Evolutionary conservation across 2,113 vertebrate species (phyloP).

Genomic region (Probosciger aterrimus): DNA sequence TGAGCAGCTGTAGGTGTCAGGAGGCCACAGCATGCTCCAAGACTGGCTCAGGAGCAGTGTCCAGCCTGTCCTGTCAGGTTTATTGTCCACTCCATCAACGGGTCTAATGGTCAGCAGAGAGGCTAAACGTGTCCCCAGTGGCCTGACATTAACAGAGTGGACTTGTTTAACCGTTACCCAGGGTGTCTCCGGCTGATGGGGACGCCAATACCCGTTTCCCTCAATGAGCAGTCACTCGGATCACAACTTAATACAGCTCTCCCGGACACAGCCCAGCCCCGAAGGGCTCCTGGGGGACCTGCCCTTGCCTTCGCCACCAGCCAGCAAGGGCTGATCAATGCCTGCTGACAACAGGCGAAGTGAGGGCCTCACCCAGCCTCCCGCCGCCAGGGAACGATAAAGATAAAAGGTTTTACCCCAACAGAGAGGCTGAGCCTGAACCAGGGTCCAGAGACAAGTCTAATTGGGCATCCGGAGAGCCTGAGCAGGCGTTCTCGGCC

Average conservation of each 20-base stretch:
- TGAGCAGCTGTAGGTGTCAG: not conserved
- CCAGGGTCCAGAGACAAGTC: not conserved
- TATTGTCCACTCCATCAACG: constrained; percentile 80
- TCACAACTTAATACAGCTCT: constrained; percentile 75
- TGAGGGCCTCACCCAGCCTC: constrained; percentile 54
- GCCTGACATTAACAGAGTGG: constrained; percentile 76
- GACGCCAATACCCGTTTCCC: constrained; percentile 79
- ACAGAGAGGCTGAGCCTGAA: not conserved
- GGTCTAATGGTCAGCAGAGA: constrained; percentile 78
- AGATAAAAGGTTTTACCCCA: constrained; percentile 70
- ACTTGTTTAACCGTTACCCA: constrained; percentile 78
- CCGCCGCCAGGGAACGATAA: constrained; percentile 37
- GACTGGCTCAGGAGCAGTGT: not conserved
- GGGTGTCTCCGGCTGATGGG: constrained; percentile 75
- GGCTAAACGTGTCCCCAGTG: constrained; percentile 73
- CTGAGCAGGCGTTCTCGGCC: not conserved
- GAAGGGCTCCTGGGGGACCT: constrained; percentile 71
- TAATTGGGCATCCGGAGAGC: not conserved
- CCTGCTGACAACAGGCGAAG: constrained; percentile 69
- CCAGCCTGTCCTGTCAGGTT: constrained; percentile 69
- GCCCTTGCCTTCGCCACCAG: constrained; percentile 72
- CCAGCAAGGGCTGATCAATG: constrained; percentile 71
- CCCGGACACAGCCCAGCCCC: constrained; percentile 67
- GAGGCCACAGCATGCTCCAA: not conserved
- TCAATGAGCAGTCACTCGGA: constrained; percentile 74